Evolutionary conservation across 2,113 vertebrate species (phyloP).

Genomic region (Bucco capensis): DNA sequence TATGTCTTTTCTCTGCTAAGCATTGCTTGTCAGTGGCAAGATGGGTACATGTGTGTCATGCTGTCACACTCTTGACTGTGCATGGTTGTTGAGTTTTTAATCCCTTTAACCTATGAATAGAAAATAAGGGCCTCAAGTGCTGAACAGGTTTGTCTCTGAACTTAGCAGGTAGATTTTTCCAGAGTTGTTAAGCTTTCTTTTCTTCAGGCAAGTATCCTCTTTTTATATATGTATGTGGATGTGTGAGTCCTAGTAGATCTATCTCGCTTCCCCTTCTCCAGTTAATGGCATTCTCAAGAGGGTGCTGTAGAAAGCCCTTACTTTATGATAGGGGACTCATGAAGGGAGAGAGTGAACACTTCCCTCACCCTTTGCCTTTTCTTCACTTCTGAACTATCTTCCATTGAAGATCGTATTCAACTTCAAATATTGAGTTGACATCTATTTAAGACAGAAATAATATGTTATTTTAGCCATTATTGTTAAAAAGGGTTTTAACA

Average conservation of each 20-base stretch:
- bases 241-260: neutral
- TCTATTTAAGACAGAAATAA: neutral
- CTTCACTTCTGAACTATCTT: neutral
- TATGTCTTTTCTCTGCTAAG: neutral
- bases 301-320: neutral
- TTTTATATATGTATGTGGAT: neutral
- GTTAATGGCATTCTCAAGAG: neutral
- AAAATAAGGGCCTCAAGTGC: neutral
- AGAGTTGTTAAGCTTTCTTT: neutral
- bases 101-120: neutral
- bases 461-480: neutral
- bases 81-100: neutral
- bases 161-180: neutral
- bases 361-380: neutral
- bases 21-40: neutral
- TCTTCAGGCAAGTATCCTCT: neutral
- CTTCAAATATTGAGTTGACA: neutral
- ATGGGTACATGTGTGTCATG: accelerated
- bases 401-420: neutral
- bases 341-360: neutral
- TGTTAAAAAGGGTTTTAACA: neutral
- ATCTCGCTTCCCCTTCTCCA: neutral
- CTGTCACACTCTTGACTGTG: accelerated
- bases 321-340: neutral
- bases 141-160: neutral